phyloP scores from a whole-genome alignment of 2,888 invertebrate species.

The Tromatobia lineatoria region DNA sequence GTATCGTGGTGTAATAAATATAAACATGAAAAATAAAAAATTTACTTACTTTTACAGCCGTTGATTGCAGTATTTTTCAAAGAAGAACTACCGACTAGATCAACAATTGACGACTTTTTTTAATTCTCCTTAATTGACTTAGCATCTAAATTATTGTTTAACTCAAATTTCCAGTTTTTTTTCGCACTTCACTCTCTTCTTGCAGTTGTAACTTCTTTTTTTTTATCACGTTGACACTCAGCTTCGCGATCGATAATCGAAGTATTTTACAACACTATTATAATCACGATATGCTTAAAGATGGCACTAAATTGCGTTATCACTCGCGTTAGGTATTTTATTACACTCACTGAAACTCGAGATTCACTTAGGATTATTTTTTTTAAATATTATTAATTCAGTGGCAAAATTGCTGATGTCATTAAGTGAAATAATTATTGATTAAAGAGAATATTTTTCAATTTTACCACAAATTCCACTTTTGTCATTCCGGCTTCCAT shows the following conservation, averaged over 20 bases:
- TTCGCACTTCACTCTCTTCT: not conserved
- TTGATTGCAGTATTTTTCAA: not conserved
- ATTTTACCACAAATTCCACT: slow-evolving; percentile 4
- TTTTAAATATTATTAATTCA: not conserved
- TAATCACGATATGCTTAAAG: slow-evolving; percentile 63
- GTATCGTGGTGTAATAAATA: not conserved
- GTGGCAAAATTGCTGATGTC: not conserved
- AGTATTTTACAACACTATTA: slow-evolving; percentile 39
- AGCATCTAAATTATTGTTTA: slow-evolving; percentile 12
- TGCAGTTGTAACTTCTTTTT: not conserved
- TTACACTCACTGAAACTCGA: slow-evolving; percentile 1
- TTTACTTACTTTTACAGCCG: slow-evolving; percentile 14
- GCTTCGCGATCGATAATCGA: slow-evolving; percentile 24
- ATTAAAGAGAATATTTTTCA: not conserved
- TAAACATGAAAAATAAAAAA: not conserved
- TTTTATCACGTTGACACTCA: slow-evolving; percentile 2
- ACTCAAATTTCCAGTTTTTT: not conserved
- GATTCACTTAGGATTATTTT: not conserved
- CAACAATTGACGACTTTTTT: slow-evolving; percentile 12
- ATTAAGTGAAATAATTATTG: not conserved
- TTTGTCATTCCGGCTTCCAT: not conserved
- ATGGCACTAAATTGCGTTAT: slow-evolving; percentile 62
- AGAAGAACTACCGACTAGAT: not conserved
- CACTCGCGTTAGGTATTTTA: slow-evolving; percentile 38
- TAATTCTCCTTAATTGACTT: not conserved